Evolutionary conservation across 2,797 vertebrate genomes (phyloP).

Genomic region (Hoplostethus atlanticus): DNA sequence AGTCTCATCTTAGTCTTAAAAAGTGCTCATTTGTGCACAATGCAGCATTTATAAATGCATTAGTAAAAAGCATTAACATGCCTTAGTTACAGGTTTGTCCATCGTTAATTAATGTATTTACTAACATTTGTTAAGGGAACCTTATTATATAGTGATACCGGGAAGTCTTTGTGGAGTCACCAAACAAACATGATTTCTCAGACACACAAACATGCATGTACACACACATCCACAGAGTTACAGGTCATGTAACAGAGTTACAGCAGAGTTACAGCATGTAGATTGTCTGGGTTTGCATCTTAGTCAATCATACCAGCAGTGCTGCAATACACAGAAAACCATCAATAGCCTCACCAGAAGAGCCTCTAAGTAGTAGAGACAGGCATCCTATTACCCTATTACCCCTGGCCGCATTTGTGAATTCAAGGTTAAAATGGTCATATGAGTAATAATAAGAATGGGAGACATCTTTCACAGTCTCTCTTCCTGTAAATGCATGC

Average conservation of each 20-base stretch:
- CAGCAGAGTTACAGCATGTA: slow-evolving; percentile 1
- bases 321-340: neutral
- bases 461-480: slow-evolving; percentile 9
- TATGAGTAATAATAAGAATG: neutral
- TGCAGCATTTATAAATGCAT: no score
- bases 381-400: neutral
- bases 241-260: no score
- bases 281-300: neutral
- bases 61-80: no score
- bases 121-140: no score
- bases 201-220: slow-evolving; percentile 17
- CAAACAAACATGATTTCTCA: neutral
- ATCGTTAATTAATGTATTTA: no score
- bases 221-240: slow-evolving; percentile 27
- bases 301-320: neutral
- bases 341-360: neutral
- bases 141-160: no score
- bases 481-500: slow-evolving; percentile 20
- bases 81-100: no score
- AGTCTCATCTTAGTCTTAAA: no score
- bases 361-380: neutral
- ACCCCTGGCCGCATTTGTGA: neutral
- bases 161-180: no score
- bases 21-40: no score
- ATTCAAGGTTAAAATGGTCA: slow-evolving; percentile 16